phyloP scores from a whole-genome alignment of 2,797 vertebrate genomes.

The Aplochiton taeniatus region DNA sequence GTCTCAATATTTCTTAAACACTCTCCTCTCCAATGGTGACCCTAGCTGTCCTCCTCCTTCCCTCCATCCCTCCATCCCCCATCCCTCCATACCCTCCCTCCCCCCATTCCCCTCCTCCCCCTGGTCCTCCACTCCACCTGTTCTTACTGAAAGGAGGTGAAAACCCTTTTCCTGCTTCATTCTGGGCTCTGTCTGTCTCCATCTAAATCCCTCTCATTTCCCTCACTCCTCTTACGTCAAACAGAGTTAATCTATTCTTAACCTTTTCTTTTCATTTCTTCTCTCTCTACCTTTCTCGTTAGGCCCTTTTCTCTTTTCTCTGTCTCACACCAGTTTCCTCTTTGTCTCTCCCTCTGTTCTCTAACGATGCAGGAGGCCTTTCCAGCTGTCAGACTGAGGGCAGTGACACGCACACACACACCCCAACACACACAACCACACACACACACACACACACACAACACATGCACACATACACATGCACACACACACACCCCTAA shows the following conservation, averaged over 20 bases:
- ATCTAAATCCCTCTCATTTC: constrained; percentile 43
- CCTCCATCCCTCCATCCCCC: neutral
- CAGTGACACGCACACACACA: constrained; percentile 37
- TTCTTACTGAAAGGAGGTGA: constrained; percentile 10
- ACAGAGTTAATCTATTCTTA: constrained; percentile 28
- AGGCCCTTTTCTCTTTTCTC: constrained; percentile 6
- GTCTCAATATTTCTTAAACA: no score
- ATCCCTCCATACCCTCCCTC: neutral
- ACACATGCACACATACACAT: neutral
- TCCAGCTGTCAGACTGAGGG: constrained; percentile 57
- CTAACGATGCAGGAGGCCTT: constrained; percentile 61
- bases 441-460: neutral
- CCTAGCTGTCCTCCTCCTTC: constrained; percentile 37
- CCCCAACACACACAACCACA: neutral
- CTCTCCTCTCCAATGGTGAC: constrained; percentile 27
- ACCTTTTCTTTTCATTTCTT: constrained; percentile 13
- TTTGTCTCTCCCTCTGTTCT: constrained; percentile 46
- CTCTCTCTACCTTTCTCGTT: constrained; percentile 14
- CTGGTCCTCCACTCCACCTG: neutral
- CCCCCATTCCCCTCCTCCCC: neutral
- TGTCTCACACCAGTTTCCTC: neutral
- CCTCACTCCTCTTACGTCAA: constrained; percentile 17
- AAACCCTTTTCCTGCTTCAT: constrained; percentile 14
- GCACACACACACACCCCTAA: no score
- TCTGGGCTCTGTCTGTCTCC: constrained; percentile 39